These are phyloP conservation scores for Caenorhabditis latens DNA, from an alignment of 1,140 invertebrate species.

Conservation along the genomic window DNA sequence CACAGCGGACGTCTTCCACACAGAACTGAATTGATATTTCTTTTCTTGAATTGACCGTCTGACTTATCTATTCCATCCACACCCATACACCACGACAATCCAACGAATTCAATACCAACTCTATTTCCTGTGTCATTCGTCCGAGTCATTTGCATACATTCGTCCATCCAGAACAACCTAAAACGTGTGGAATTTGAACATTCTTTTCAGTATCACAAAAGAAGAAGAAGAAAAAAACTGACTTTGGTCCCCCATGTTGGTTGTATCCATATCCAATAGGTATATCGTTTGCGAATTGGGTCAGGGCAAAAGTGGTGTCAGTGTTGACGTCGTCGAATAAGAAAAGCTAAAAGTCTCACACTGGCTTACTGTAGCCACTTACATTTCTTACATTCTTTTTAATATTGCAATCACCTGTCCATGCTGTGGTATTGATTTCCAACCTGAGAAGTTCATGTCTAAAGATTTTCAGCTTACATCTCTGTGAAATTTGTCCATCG, in stretches of 20 bases:
- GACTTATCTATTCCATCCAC: too few relatives aligned
- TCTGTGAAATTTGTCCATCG: background rate
- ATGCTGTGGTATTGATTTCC: background rate
- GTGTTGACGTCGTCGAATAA: background rate
- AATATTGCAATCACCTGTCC: background rate
- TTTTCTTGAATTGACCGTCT: background rate
- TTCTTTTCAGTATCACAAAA: too few relatives aligned
- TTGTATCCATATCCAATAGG: background rate
- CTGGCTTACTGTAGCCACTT: background rate
- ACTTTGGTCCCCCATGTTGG: background rate
- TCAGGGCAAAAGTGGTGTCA: background rate
- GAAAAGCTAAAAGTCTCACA: background rate
- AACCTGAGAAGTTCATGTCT: too few relatives aligned
- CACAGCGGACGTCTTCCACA: conserved; percentile 22
- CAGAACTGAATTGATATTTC: background rate
- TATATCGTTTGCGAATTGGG: too few relatives aligned
- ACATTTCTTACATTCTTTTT: background rate
- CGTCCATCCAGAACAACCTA: too few relatives aligned
- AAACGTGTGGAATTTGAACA: too few relatives aligned
- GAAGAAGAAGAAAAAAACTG: background rate
- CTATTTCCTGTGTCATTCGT: too few relatives aligned
- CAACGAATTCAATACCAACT: too few relatives aligned
- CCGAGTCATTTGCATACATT: too few relatives aligned
- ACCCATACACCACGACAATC: too few relatives aligned
- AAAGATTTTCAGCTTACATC: background rate